Evolutionary conservation across 2,888 invertebrate genomes (phyloP).

Genomic region (Mimachlamys varia): DNA sequence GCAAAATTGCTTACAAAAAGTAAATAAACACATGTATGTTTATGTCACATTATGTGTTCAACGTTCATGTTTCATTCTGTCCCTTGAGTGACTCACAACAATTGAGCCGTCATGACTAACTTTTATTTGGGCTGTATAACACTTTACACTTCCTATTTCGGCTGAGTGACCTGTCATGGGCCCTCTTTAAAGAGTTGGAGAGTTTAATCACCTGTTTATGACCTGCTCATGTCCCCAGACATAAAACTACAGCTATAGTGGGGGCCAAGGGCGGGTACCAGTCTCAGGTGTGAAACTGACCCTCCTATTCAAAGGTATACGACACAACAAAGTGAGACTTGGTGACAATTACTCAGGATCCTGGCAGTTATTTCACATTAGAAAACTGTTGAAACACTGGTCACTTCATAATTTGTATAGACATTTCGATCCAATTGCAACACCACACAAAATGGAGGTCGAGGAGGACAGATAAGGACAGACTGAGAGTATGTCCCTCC

Average conservation of each 20-base stretch:
- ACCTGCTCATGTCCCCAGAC: background rate
- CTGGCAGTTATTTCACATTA: background rate
- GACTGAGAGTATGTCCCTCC: background rate
- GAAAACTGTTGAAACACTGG: background rate
- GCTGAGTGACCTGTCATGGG: background rate
- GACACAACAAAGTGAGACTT: background rate
- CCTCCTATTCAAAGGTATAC: too few species aligned
- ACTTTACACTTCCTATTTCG: background rate
- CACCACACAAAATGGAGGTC: background rate
- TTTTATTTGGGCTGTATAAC: background rate
- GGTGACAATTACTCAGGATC: background rate
- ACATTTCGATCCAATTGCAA: background rate
- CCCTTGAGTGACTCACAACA: background rate
- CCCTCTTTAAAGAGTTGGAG: background rate
- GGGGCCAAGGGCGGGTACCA: background rate
- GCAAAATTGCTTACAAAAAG: too few species aligned
- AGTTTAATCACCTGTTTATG: slow-evolving; percentile 27
- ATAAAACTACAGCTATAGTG: background rate
- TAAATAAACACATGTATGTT: too few species aligned
- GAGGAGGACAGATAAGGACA: background rate
- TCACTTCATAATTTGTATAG: background rate
- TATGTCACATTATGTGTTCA: too few species aligned
- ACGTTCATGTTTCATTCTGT: background rate
- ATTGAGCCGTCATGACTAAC: background rate
- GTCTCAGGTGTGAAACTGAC: background rate